Evolutionary conservation across 2,113 vertebrate genomes (phyloP), one percentile per base, ranked within the genome.

Genomic region (Edolisoma coerulescens): DNA sequence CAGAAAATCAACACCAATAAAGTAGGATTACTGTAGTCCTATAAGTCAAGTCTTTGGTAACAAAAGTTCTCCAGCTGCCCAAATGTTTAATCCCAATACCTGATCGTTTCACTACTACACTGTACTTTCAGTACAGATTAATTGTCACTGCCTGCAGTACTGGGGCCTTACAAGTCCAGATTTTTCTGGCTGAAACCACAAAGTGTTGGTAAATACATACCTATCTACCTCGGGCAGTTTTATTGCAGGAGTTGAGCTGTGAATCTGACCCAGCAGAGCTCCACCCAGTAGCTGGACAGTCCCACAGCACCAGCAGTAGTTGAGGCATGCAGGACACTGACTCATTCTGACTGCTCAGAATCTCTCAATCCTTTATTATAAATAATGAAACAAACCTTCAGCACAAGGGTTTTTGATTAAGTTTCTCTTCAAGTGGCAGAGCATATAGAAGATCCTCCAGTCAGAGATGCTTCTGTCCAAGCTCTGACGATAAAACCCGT

Each of bases 381-480:
- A 85, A 44, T 47, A 77, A 52, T 1, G 3, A 50, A 52, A 97
- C 96, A 7, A 89, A 98, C 98, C 98, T 98, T 98, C 96, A 0
- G 98, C 98, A 13, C 93, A 90, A 0, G 98, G 97, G 59, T 98
- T 98, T 91, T 94, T 97, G 77, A 98, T 93, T 24, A 98, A 89
- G 69, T 98, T 98, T 77, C 70, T 97, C 74, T 65, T 97, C 76
- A 96, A 41, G 65, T 35, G 77, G 45, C 91, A 95, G 9, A 98
- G 96, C 82, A 98, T 84, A 16, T 98, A 98, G 95, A 96, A 98
- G 53, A 60, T 33, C 89, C 78, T 98, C 98, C 98, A 98, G 97
- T 98, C 98, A 0, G 95, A 71, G 84, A 98, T 4, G 1, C 49
- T 96, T 32, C 87, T 94, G 80, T 97, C 94, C 89, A 91, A 76